Evolutionary conservation across 2,888 invertebrate genomes (phyloP).

Genomic region (Dynastes hyllus): DNA sequence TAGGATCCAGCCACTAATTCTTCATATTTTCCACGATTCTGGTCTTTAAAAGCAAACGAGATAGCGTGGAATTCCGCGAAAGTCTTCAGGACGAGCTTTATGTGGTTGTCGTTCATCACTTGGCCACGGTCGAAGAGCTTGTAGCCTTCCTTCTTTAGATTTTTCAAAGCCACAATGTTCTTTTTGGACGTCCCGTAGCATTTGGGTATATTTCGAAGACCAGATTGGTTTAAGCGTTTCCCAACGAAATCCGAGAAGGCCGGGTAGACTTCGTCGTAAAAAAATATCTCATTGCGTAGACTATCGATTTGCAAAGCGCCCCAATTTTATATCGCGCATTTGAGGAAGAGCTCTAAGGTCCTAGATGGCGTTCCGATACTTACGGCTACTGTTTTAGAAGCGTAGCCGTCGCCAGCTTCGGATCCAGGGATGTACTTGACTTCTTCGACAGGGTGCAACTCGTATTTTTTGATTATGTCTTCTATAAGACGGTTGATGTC

Average conservation of each 20-base stretch:
- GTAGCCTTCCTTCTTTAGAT: slow-evolving; percentile 66
- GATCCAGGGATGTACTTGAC: slow-evolving; percentile 12
- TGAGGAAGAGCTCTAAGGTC: slow-evolving; percentile 4
- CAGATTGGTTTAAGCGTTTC: not conserved
- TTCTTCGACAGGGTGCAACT: not conserved
- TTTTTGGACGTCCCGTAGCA: slow-evolving; percentile 49
- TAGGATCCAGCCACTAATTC: slow-evolving; percentile 51
- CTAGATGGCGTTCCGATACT: not conserved
- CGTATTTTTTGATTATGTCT: not conserved
- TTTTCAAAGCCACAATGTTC: slow-evolving; percentile 60
- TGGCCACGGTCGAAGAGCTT: slow-evolving; percentile 64
- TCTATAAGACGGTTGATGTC: slow-evolving; percentile 1
- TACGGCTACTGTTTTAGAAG: slow-evolving; percentile 14
- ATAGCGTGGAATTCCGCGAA: slow-evolving; percentile 75
- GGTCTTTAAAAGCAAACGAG: slow-evolving; percentile 76
- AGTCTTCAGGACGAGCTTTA: slow-evolving; percentile 62
- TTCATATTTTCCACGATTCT: slow-evolving; percentile 72
- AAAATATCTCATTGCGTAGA: slow-evolving; percentile 46
- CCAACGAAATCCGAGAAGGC: slow-evolving; percentile 33
- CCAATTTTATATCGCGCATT: slow-evolving; percentile 13
- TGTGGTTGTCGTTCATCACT: slow-evolving; percentile 68
- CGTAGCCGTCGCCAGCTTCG: slow-evolving; percentile 17
- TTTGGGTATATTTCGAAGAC: slow-evolving; percentile 40
- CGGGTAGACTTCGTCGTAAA: slow-evolving; percentile 49
- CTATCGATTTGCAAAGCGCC: not conserved